Percentiles rank a stretch among this genome's conserved stretches.
These are phyloP conservation scores for Brevimyrus niger DNA, from an alignment of 2,113 vertebrate genomes.

Conservation along the genomic window DNA sequence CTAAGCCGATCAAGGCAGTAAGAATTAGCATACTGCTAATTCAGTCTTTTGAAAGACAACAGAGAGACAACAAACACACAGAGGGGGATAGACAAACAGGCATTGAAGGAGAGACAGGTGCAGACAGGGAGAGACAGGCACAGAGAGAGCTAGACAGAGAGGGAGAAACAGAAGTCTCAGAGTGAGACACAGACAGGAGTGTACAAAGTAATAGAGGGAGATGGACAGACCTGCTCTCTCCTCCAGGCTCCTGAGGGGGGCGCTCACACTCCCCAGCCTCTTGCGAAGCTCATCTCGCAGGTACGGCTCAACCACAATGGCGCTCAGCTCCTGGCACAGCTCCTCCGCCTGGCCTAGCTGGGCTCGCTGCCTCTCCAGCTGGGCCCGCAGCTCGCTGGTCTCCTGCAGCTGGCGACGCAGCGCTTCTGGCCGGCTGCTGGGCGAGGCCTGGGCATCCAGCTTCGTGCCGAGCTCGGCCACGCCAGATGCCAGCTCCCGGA, in stretches of 20 bases:
- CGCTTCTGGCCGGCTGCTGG: constrained; percentile 84
- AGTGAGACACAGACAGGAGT: neutral
- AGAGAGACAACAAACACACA: neutral
- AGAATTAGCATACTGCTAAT: too few relatives aligned
- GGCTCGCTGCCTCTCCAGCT: constrained; percentile 72
- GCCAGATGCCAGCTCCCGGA: constrained; percentile 75
- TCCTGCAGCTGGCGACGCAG: constrained; percentile 85
- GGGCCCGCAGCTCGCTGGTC: constrained; percentile 87
- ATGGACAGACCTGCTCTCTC: constrained; percentile 78
- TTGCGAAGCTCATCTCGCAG: constrained; percentile 89
- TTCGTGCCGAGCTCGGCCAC: constrained; percentile 68
- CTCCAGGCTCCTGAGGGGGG: constrained; percentile 81
- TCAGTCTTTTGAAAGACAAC: too few relatives aligned
- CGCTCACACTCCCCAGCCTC: constrained; percentile 76
- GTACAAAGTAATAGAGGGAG: neutral
- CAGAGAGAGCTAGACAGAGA: neutral
- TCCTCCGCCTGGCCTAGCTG: constrained; percentile 74
- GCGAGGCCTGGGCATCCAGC: constrained; percentile 72
- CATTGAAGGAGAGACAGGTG: too few relatives aligned
- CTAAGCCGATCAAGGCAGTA: too few relatives aligned
- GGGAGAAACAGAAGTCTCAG: neutral
- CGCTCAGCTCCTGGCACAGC: constrained; percentile 77
- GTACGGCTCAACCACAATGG: constrained; percentile 87
- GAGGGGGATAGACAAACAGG: too few relatives aligned
- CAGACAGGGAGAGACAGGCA: too few relatives aligned